phyloP scores from a whole-genome alignment of 2,113 vertebrate genomes.

The Tympanuchus pallidicinctus region DNA sequence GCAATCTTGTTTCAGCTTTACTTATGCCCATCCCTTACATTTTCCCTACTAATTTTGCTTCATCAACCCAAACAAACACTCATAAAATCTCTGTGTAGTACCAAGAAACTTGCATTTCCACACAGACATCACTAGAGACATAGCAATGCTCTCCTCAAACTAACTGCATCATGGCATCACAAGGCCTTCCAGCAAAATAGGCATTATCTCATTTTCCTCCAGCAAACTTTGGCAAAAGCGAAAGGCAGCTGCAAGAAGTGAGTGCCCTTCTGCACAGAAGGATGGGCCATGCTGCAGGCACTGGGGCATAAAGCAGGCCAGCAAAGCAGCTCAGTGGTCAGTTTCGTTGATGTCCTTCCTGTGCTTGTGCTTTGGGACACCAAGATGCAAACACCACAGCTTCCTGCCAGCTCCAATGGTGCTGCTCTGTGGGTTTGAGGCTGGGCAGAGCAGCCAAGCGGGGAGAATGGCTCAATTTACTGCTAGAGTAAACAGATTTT shows the following conservation, averaged over 20 bases:
- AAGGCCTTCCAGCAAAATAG: no score
- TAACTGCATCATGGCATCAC: no score
- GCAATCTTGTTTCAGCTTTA: neutral
- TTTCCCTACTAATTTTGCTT: no score
- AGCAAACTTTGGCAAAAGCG: no score
- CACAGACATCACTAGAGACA: no score
- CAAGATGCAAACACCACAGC: neutral
- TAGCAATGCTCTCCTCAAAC: no score
- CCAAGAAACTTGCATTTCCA: no score
- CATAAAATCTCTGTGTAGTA: no score
- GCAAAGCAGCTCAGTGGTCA: neutral
- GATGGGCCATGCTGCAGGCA: neutral
- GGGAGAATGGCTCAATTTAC: neutral
- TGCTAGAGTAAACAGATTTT: neutral
- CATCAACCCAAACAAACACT: no score
- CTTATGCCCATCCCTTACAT: no score
- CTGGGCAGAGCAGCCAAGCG: accelerated
- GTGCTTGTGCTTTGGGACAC: neutral
- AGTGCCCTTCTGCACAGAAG: neutral
- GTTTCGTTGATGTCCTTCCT: neutral
- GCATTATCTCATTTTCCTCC: no score
- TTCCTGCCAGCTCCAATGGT: neutral
- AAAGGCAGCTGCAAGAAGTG: no score
- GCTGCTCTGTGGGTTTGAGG: neutral
- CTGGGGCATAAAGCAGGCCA: neutral